Base-by-base conservation (phyloP, 2,113 vertebrate genomes). In the Aphelocoma coerulescens region DNA sequence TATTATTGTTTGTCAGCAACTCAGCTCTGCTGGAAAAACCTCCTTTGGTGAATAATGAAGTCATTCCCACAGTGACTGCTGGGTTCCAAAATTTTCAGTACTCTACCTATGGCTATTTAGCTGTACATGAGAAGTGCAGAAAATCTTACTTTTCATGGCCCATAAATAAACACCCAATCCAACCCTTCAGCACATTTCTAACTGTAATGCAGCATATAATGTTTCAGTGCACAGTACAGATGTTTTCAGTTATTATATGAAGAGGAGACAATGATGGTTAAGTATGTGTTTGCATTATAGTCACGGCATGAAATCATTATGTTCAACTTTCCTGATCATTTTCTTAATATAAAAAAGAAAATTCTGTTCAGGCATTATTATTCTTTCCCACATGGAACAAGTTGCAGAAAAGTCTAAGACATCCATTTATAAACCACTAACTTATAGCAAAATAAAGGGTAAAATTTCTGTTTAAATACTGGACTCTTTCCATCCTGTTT, bases 161-260 rank as follows among this genome's bases (percentile, higher is more conserved):
- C 88, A 96, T 97, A 98, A 97, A 97, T 96, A 98, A 97, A 88
- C 68, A 85, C 89, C 69, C 91, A 97, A 93, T 96, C 89, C 79
- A 96, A 95, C 83, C 95, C 85, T 97, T 97, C 94, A 97, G 96
- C 97, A 96, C 92, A 96, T 98, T 97, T 97, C 95, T 98, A 97
- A 97, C 97, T 97, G 92, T 78, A 97, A 98, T 95, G 95, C 91
- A 93, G 79, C 9, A 0, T 96, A 90, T 95, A 97, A 97, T 97
- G 93, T 97, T 97, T 93, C 74, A 88, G 80, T 83, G 93, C 87
- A 97, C 97, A 97, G 97, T 97, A 93, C 96, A 97, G 94, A 96
- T 97, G 92, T 97, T 98, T 98, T 97, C 95, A 81, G 95, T 98
- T 97, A 95, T 93, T 96, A 89, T 95, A 96, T 95, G 95, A 97